Evolutionary conservation across 30 jellyfish, hydroid and myxozoan species (phyloP).

Genomic region (Calvadosia cruxmelitensis): DNA sequence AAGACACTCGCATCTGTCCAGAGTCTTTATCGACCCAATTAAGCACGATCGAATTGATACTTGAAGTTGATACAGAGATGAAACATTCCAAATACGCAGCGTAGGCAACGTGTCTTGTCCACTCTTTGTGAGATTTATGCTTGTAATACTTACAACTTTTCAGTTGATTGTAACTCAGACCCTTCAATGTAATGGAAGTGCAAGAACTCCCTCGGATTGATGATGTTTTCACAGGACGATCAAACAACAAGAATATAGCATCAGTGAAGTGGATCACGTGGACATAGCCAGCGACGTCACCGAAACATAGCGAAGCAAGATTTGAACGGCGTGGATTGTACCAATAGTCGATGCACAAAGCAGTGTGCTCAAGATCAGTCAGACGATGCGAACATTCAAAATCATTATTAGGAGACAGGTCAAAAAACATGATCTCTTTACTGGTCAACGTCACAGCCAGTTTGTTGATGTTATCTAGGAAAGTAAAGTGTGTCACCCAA

Average conservation of each 20-base stretch:
- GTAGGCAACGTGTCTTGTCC: slow-evolving; percentile 69
- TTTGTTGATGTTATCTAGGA: slow-evolving; percentile 47
- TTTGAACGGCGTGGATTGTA: slow-evolving; percentile 40
- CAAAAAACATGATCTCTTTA: slow-evolving; percentile 66
- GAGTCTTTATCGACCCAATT: slow-evolving; percentile 79
- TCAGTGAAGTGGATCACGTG: slow-evolving; percentile 48
- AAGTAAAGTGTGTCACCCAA: slow-evolving; percentile 84
- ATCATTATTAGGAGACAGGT: slow-evolving; percentile 46
- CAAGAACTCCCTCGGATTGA: slow-evolving; percentile 39
- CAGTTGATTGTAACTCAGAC: slow-evolving; percentile 26
- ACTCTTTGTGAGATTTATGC: slow-evolving; percentile 54
- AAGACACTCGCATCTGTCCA: slow-evolving; percentile 36
- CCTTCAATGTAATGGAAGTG: slow-evolving; percentile 26
- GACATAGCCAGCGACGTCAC: slow-evolving; percentile 76
- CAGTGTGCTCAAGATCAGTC: slow-evolving; percentile 40
- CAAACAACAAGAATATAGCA: slow-evolving; percentile 56
- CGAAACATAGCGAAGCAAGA: slow-evolving; percentile 44
- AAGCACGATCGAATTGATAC: slow-evolving; percentile 52
- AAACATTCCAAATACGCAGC: slow-evolving; percentile 64
- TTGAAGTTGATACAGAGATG: slow-evolving; percentile 67
- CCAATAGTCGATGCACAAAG: slow-evolving; percentile 73
- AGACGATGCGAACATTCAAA: slow-evolving; percentile 68
- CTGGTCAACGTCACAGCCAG: slow-evolving; percentile 74
- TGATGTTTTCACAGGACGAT: slow-evolving; percentile 73
- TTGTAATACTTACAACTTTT: slow-evolving; percentile 31